Percentiles rank a stretch among this genome's conserved stretches.
phyloP scores from a whole-genome alignment of 2,888 invertebrate genomes.

The Dioctria rufipes region DNA sequence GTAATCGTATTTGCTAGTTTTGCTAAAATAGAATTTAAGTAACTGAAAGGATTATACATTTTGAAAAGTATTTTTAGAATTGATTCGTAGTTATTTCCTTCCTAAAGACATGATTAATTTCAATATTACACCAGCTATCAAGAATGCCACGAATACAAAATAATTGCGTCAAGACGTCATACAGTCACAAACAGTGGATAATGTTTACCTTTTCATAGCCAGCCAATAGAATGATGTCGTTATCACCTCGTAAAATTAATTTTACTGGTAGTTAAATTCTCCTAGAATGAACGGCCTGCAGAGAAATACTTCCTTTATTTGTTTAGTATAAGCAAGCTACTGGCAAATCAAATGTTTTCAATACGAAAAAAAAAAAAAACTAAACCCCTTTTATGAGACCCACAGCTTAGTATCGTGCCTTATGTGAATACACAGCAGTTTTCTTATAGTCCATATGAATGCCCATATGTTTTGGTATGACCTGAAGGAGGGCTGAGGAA shows the following conservation, averaged over 20 bases:
- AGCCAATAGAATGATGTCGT: neutral
- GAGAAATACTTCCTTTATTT: neutral
- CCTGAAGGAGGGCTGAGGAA: conserved; percentile 18
- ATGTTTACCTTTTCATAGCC: no score
- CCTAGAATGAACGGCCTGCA: neutral
- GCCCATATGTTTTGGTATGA: conserved; percentile 41
- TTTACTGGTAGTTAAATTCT: conserved; percentile 4
- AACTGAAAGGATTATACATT: no score
- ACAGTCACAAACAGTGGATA: no score
- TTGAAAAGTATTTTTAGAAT: no score
- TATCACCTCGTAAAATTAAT: conserved; percentile 31
- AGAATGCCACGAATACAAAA: no score
- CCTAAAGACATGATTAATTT: no score
- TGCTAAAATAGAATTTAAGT: no score
- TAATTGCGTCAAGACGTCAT: no score
- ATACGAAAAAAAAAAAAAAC: neutral
- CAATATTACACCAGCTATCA: no score
- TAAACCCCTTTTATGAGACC: neutral
- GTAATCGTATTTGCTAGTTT: no score
- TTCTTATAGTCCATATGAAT: conserved; percentile 6
- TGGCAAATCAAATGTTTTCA: neutral
- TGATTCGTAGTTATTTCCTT: no score
- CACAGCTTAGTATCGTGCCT: conserved; percentile 1
- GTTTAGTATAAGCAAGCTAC: neutral
- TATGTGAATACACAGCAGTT: conserved; percentile 24